These are phyloP conservation scores for Caloenas nicobarica DNA, from an alignment of 2,113 vertebrate species.

Conservation along the genomic window DNA sequence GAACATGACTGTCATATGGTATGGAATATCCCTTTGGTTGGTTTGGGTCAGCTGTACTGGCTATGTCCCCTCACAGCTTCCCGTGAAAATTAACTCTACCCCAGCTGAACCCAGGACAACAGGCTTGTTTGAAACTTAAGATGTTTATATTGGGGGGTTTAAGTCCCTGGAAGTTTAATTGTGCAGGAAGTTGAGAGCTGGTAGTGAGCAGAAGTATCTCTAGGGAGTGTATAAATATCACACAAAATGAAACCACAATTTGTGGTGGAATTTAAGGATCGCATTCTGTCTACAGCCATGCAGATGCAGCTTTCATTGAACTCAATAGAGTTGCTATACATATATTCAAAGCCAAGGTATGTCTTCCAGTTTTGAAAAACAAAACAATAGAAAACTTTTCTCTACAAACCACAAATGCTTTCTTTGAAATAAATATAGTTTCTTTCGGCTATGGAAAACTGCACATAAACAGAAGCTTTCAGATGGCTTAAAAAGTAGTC, in stretches of 20 bases:
- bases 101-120: too few relatives aligned
- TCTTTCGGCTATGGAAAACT: not conserved
- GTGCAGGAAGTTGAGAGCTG: not conserved
- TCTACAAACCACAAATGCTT: not conserved
- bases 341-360: not conserved
- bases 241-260: not conserved
- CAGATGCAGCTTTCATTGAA: not conserved
- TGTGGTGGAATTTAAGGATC: not conserved
- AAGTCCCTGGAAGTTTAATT: not conserved
- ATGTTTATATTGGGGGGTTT: not conserved
- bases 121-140: not conserved
- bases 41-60: too few relatives aligned
- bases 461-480: not conserved
- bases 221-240: not conserved
- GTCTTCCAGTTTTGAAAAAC: not conserved
- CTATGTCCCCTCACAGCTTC: too few relatives aligned
- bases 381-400: not conserved
- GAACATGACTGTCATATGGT: too few relatives aligned
- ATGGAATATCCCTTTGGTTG: too few relatives aligned
- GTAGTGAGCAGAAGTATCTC: not conserved
- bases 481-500: not conserved
- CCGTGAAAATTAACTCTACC: too few relatives aligned
- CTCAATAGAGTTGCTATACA: not conserved
- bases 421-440: not conserved
- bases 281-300: not conserved